These are phyloP conservation scores for Maccullochella peelii DNA, from an alignment of 2,113 vertebrate genomes.

Conservation along the genomic window DNA sequence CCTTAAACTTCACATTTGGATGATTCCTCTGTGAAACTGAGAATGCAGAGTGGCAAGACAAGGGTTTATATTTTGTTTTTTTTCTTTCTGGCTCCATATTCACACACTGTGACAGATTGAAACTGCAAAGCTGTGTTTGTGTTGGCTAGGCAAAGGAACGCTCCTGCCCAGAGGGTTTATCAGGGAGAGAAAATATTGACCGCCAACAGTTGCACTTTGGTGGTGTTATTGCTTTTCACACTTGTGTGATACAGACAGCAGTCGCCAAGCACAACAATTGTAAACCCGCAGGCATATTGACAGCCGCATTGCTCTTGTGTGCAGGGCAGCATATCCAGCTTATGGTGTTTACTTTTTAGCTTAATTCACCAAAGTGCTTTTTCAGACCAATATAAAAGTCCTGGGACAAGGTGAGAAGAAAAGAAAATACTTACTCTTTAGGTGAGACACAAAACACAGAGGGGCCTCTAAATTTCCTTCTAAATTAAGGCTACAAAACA, in stretches of 20 bases:
- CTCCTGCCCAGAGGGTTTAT: conserved; percentile 70
- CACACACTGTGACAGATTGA: conserved; percentile 65
- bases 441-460: conserved; percentile 33
- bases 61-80: conserved; percentile 14
- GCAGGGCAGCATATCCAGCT: conserved; percentile 37
- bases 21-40: conserved; percentile 42
- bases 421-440: conserved; percentile 31
- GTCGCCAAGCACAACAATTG: conserved; percentile 57
- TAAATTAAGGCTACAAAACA: conserved; percentile 52
- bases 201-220: conserved; percentile 70
- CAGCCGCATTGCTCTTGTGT: conserved; percentile 45
- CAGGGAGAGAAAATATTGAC: conserved; percentile 75
- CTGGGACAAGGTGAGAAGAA: conserved; percentile 16
- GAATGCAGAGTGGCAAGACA: conserved; percentile 35
- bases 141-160: conserved; percentile 53
- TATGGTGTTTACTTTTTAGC: conserved; percentile 49
- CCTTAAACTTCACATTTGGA: conserved; percentile 30
- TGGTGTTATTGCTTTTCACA: conserved; percentile 75
- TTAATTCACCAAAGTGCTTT: conserved; percentile 26
- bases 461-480: conserved; percentile 22
- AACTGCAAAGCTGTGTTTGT: conserved; percentile 69
- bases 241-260: conserved; percentile 55
- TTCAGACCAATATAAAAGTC: conserved; percentile 33
- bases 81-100: conserved; percentile 43
- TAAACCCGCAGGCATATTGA: conserved; percentile 60